phyloP scores from a whole-genome alignment of 2,113 vertebrate species.

The Tyrannus savana region DNA sequence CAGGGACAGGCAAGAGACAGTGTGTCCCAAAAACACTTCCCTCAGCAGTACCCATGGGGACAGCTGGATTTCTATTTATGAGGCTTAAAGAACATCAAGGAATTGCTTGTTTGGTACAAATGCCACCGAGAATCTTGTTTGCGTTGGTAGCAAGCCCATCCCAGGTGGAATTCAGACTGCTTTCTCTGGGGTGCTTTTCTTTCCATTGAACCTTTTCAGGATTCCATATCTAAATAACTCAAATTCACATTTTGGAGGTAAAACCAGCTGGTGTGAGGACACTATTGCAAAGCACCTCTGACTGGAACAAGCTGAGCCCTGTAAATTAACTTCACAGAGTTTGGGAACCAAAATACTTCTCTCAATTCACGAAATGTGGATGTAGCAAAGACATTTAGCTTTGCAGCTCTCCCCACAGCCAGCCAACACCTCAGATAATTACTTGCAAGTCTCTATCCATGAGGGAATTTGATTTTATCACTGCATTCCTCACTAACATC shows the following conservation, averaged over 20 bases:
- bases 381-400: neutral
- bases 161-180: neutral
- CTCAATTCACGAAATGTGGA: neutral
- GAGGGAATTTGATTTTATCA: constrained; percentile 1
- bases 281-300: neutral
- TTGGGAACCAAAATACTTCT: neutral
- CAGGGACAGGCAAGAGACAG: neutral
- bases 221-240: neutral
- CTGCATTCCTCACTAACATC: neutral
- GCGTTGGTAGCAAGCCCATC: neutral
- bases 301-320: neutral
- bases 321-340: neutral
- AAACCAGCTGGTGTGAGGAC: neutral
- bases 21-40: neutral
- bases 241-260: neutral
- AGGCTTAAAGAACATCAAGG: neutral
- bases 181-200: neutral
- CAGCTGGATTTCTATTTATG: neutral
- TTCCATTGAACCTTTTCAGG: neutral
- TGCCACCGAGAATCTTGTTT: neutral
- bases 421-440: neutral
- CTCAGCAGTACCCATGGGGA: neutral
- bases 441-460: neutral
- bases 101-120: neutral
- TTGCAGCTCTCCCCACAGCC: neutral